phyloP scores from a whole-genome alignment of 2,113 vertebrate genomes.

The Pao palembangensis region DNA sequence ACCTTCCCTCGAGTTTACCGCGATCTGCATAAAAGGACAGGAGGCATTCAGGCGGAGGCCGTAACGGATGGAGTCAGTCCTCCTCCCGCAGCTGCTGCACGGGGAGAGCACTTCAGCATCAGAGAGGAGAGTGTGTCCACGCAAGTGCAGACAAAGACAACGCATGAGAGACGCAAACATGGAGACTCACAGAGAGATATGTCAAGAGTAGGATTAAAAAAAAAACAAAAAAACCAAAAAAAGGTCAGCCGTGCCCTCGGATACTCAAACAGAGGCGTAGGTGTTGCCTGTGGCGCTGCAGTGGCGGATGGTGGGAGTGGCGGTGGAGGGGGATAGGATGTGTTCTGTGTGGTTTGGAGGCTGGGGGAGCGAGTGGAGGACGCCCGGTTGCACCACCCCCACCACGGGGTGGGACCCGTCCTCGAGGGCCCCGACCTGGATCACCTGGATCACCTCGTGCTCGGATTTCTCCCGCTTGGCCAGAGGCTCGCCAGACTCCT shows the following conservation, averaged over 20 bases:
- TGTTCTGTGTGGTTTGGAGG: constrained; percentile 69
- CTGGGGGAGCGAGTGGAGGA: constrained; percentile 71
- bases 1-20: constrained; percentile 25
- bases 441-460: constrained; percentile 76
- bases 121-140: constrained; percentile 37
- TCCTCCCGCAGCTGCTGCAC: too few relatives aligned
- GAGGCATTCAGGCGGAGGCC: constrained; percentile 8
- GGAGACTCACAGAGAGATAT: constrained; percentile 47
- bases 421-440: constrained; percentile 74
- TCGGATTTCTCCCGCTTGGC: constrained; percentile 76
- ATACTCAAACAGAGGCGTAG: constrained; percentile 75
- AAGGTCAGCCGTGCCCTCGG: constrained; percentile 12
- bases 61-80: neutral
- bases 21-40: constrained; percentile 33
- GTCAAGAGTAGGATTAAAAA: constrained; percentile 31
- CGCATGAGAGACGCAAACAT: constrained; percentile 44
- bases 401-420: constrained; percentile 75
- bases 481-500: constrained; percentile 72
- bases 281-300: constrained; percentile 77
- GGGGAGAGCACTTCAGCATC: too few relatives aligned
- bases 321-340: constrained; percentile 66
- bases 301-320: constrained; percentile 76
- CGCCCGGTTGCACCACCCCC: constrained; percentile 72
- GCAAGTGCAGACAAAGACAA: constrained; percentile 53
- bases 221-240: constrained; percentile 5